Base-by-base conservation (phyloP, 2,797 vertebrate genomes). In the Eulemur mongoz region DNA sequence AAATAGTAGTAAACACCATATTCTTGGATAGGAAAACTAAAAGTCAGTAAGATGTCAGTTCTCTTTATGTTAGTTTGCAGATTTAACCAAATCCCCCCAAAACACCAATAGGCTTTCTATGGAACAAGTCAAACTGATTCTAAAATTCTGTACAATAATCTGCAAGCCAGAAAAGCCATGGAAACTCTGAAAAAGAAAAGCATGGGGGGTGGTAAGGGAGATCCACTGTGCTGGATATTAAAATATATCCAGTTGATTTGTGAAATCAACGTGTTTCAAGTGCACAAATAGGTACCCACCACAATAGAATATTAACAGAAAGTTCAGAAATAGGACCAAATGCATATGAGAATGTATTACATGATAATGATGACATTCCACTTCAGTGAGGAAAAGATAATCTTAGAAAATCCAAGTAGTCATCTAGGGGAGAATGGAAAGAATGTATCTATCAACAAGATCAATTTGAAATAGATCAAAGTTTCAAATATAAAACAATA, bases 401-500 rank as follows among this genome's bases (percentile, higher is more conserved):
- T 57, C n/a, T 59, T 59, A 48, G 54, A n/a, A 91, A 82, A 85
- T 61, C 40, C n/a, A 85, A 67, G 30, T 63, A 94, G 72, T 32
- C 22, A 52, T 57, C 12, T 59, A 22, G 32, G 35, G 72, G 22
- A 73, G 27, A 63, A 80, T 65, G 22, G 43, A 45, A 18, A 50
- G 57, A 82, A 38, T 67, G 40, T 87, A 22, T 48, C 50, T 25
- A 84, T 80, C 59, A 65, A 43, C 4, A 90, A 23, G 69, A 89
- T 69, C 35, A 43, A 75, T 69, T 63, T 86, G 59, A 86, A 72
- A 40, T 59, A 67, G 65, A 27, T 69, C 18, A 90, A 80, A 76
- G 13, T 93, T 92, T 72, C n/a, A 96, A 65, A 59, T 86, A 43
- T 59, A 30, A 81, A 76, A 83, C 91, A 91, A 54, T 48, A 48